Evolutionary conservation across 2,797 vertebrate species (phyloP).

Genomic region (Syngnathus rostellatus): DNA sequence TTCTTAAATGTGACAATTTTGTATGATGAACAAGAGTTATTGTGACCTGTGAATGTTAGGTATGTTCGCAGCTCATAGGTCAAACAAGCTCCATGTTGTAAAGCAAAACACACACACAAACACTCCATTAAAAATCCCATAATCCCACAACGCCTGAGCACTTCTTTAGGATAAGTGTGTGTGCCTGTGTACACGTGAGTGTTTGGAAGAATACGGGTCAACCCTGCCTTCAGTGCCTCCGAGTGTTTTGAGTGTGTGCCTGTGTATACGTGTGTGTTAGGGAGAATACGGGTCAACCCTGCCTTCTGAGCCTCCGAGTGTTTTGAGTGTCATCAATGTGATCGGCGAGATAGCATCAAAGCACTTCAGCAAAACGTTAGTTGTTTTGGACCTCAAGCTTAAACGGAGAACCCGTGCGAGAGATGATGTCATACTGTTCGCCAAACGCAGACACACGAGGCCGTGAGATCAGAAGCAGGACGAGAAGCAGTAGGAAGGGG

Average conservation of each 20-base stretch:
- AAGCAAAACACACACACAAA: slow-evolving; percentile 54
- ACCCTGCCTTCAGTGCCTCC: slow-evolving; percentile 42
- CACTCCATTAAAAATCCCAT: slow-evolving; percentile 45
- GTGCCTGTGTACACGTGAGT: slow-evolving; percentile 26
- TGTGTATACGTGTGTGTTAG: neutral
- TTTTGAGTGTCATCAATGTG: slow-evolving; percentile 73
- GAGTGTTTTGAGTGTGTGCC: slow-evolving; percentile 67
- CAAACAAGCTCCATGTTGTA: slow-evolving; percentile 46
- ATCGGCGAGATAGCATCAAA: slow-evolving; percentile 64
- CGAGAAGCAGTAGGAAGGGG: slow-evolving; percentile 7
- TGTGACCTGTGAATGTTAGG: slow-evolving; percentile 23
- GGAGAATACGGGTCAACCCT: slow-evolving; percentile 48
- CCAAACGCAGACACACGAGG: neutral
- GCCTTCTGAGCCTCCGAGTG: slow-evolving; percentile 50
- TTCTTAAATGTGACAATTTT: neutral
- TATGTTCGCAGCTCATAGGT: slow-evolving; percentile 36
- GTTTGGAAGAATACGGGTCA: slow-evolving; percentile 47
- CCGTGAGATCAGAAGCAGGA: neutral
- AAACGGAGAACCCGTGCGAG: neutral
- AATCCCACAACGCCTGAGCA: slow-evolving; percentile 52
- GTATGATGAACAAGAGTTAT: neutral
- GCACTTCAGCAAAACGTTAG: slow-evolving; percentile 54
- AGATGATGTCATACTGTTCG: neutral
- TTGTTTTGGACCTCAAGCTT: neutral
- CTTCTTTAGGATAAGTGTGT: slow-evolving; percentile 13